Conservation (phyloP, 2,113 vertebrate species). For the Hyperopisus bebe region DNA sequence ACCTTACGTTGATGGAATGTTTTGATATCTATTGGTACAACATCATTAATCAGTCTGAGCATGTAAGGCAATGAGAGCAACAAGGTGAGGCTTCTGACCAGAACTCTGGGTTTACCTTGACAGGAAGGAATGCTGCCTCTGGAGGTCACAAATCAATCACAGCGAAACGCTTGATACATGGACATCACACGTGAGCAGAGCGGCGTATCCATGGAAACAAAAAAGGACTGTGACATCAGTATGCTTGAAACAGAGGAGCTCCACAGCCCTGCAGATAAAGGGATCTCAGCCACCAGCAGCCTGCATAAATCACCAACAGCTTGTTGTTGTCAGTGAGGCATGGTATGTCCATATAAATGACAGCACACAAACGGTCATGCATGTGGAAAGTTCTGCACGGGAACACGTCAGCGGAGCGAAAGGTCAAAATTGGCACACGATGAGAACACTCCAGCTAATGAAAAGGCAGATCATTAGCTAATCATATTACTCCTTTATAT, state of each 20-base stretch:
- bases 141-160: constrained; percentile 50
- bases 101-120: not conserved
- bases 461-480: not conserved
- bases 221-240: not conserved
- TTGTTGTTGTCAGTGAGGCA: not conserved
- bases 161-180: constrained; percentile 41
- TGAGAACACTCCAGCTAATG: not conserved
- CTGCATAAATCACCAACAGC: not conserved
- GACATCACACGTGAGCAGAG: constrained; percentile 38
- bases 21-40: not conserved
- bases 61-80: not conserved
- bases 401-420: not conserved
- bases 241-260: not conserved
- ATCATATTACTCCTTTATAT: not conserved
- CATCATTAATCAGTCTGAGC: not conserved
- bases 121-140: constrained; percentile 25
- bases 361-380: not conserved
- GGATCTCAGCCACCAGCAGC: not conserved
- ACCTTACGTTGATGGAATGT: not conserved
- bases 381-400: not conserved
- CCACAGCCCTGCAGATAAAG: not conserved
- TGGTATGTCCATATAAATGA: not conserved
- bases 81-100: not conserved
- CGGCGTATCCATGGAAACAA: constrained; percentile 48
- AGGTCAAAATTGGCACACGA: not conserved